Percentiles rank a stretch among this genome's conserved stretches.
These are phyloP conservation scores for Pycnonotus jocosus DNA, from an alignment of 2,113 vertebrate species.

Conservation along the genomic window DNA sequence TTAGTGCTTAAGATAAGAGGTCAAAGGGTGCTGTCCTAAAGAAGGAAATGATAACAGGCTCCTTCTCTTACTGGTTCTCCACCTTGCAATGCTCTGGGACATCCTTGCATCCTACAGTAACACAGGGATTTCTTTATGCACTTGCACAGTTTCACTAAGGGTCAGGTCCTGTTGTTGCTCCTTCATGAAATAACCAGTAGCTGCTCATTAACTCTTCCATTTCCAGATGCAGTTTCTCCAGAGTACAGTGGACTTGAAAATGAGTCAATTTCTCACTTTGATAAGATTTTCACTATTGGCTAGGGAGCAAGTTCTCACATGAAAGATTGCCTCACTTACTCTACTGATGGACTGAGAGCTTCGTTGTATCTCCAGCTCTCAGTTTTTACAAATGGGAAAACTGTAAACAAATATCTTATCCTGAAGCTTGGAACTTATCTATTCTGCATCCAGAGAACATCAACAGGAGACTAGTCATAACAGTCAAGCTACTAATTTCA, in stretches of 20 bases:
- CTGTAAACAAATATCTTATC: background rate
- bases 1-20: background rate
- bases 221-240: background rate
- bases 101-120: background rate
- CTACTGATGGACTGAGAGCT: background rate
- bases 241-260: background rate
- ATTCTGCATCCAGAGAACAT: background rate
- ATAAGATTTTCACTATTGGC: background rate
- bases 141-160: background rate
- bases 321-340: background rate
- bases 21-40: background rate
- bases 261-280: background rate
- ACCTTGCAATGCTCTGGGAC: background rate
- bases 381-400: background rate
- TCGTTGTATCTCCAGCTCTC: background rate
- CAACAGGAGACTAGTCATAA: background rate
- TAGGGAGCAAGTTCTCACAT: background rate
- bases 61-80: background rate
- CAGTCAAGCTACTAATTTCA: constrained; percentile 28
- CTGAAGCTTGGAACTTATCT: background rate
- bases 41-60: background rate
- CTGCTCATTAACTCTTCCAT: background rate
- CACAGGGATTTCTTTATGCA: background rate
- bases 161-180: background rate
- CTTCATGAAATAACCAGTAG: background rate